Base-by-base conservation (phyloP, 2,113 vertebrate genomes). In the Oncorhynchus nerka region DNA sequence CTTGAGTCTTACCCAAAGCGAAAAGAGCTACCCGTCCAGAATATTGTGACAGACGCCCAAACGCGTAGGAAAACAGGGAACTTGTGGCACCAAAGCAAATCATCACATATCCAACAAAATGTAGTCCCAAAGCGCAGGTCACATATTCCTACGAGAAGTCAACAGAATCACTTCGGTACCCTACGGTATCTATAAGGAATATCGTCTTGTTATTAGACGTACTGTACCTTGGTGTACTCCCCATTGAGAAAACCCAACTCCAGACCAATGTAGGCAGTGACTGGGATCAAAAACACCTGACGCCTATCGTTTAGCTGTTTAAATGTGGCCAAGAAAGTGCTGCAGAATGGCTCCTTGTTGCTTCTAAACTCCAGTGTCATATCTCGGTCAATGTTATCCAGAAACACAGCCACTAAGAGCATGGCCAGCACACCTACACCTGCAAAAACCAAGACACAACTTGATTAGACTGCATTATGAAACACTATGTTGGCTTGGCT, bases 241-340 rank as follows among this genome's bases (percentile, higher is more conserved):
- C 97, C 93, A 0, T 95, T 78, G 8, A 99, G 93, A 91, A 99
- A 98, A 81, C 95, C 97, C 85, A 98, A 97, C 76, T 99, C 94
- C 30, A 99, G 90, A 15, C 98, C 97, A 39, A 95, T 97, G 93
- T 96, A 99, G 91, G 96, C 90, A 5, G 97, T 98, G 89, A 99
- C 89, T 1, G 96, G 95, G 24, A 96, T 94, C 78, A 99, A 94
- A 9, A 94, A 92, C 75, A 96, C 20, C 66, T 97, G 90, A 7
- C 95, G 94, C 81, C 89, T 92, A 85, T 99, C 95, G 84, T 86
- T 84, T 70, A 97, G 88, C 0, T 96, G 95, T 59, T 72, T 73
- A 79, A 98, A 95, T 0, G 97, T 98, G 26, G 95, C 94, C 90
- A 98, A 84, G 78, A 98, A 89, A 0, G 94, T 95, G 65, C 90